Evolutionary conservation across 1,140 invertebrate genomes (phyloP).

Genomic region (Polyergus mexicanus): DNA sequence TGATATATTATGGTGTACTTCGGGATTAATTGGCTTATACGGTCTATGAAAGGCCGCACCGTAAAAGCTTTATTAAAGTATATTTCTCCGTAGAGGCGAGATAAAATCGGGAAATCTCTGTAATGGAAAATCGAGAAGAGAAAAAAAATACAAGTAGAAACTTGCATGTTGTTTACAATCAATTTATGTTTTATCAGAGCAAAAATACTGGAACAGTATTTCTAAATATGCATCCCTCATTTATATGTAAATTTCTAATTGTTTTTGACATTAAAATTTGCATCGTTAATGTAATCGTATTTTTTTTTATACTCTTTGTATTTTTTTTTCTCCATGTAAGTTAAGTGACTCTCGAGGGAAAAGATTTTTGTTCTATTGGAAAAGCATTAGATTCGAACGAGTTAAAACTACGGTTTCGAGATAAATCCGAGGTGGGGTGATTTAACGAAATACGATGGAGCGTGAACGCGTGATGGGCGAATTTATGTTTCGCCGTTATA

Average conservation of each 20-base stretch:
- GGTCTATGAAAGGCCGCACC: conserved; percentile 44
- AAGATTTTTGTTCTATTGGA: conserved; percentile 28
- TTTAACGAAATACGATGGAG: conserved; percentile 21
- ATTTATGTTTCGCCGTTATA: conserved; percentile 32
- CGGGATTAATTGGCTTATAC: conserved; percentile 65
- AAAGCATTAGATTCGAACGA: conserved; percentile 15
- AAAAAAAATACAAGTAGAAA: conserved; percentile 9
- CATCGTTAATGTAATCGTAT: not conserved
- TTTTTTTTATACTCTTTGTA: not conserved
- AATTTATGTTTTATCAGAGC: not conserved
- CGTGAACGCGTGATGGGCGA: conserved; percentile 7
- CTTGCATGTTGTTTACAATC: conserved; percentile 25
- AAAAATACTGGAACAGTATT: not conserved
- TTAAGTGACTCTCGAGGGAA: not conserved
- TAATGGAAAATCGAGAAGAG: not conserved
- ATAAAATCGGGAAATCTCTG: conserved; percentile 46
- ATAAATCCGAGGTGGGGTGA: not conserved
- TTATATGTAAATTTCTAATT: not conserved
- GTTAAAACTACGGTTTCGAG: conserved; percentile 9
- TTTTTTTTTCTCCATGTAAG: not conserved
- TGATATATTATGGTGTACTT: conserved; percentile 66
- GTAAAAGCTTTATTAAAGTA: conserved; percentile 73
- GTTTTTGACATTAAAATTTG: not conserved
- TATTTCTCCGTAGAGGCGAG: conserved; percentile 48
- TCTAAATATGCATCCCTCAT: not conserved